Evolutionary conservation across 2,113 vertebrate genomes (phyloP).

Genomic region (Hirundichthys speculiger): DNA sequence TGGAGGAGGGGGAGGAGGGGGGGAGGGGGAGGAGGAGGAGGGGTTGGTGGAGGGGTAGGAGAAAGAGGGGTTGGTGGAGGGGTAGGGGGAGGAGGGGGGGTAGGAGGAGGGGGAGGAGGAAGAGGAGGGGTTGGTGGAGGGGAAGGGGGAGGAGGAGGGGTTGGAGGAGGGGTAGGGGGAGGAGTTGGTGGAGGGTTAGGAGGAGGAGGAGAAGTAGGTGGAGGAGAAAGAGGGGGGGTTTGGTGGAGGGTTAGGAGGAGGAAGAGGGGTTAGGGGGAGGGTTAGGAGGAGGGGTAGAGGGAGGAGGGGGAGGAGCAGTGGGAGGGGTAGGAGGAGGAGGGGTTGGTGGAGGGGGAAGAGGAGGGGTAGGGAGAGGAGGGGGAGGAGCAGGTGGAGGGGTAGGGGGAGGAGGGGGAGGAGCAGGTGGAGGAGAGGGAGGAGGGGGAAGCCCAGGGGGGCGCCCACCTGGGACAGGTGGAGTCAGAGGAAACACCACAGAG

Average conservation of each 20-base stretch:
- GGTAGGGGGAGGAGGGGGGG: not conserved
- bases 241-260: constrained; percentile 9
- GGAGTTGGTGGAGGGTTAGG: constrained; percentile 15
- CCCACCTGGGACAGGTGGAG: constrained; percentile 40
- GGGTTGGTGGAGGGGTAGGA: constrained; percentile 13
- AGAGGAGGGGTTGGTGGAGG: constrained; percentile 18
- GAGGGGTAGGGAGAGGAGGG: constrained; percentile 32
- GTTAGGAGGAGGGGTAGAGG: not conserved
- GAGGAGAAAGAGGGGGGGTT: constrained; percentile 42
- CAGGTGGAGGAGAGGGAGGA: constrained; percentile 9
- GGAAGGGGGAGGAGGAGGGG: not conserved
- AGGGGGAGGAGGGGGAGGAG: constrained; percentile 11
- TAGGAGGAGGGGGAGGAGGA: constrained; percentile 30
- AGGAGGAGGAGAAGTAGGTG: constrained; percentile 3
- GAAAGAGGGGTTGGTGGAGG: not conserved
- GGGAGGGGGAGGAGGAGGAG: not conserved
- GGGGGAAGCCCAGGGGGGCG: not conserved
- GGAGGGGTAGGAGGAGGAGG: constrained; percentile 42
- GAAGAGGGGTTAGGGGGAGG: not conserved
- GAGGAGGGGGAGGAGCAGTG: constrained; percentile 30
- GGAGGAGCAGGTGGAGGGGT: constrained; percentile 27
- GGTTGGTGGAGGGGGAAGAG: constrained; percentile 7
- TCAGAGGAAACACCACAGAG: constrained; percentile 62
- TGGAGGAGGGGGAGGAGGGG: constrained; percentile 30
- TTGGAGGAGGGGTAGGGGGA: constrained; percentile 1